phyloP scores from a whole-genome alignment of 2,113 vertebrate species.

The Motacilla alba region DNA sequence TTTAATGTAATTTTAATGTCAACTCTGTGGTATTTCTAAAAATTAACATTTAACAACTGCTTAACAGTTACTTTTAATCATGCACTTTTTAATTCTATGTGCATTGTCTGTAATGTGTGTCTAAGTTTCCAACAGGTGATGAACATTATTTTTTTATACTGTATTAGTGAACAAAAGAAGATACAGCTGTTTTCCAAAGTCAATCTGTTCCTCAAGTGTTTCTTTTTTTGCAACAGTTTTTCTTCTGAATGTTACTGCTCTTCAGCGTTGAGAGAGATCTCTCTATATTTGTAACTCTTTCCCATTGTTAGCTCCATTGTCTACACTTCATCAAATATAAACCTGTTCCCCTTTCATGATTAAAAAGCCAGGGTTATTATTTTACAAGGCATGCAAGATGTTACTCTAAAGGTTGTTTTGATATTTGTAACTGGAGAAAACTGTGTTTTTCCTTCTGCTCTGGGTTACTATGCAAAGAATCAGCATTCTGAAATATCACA shows the following conservation, averaged over 20 bases:
- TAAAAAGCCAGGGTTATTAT: not conserved
- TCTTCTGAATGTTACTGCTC: not conserved
- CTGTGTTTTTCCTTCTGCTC: not conserved
- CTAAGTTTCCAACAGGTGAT: not conserved
- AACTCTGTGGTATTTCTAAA: not conserved
- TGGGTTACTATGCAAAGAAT: not conserved
- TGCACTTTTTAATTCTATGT: not conserved
- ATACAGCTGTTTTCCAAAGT: not conserved
- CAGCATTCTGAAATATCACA: not conserved
- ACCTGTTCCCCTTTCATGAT: not conserved
- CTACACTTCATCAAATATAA: not conserved
- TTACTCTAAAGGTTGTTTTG: not conserved
- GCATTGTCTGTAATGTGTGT: not conserved
- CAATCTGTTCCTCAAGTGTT: not conserved
- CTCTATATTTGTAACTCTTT: not conserved
- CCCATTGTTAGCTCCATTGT: not conserved
- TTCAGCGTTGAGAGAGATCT: not conserved
- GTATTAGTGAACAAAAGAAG: not conserved
- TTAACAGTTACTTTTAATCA: not conserved
- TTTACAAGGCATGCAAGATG: not conserved
- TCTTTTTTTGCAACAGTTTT: not conserved
- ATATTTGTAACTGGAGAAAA: not conserved
- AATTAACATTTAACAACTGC: not conserved
- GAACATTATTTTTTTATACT: not conserved
- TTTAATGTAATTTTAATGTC: not conserved